Conservation (phyloP, 2,888 invertebrate genomes). For the Hyppa rectilinea region DNA sequence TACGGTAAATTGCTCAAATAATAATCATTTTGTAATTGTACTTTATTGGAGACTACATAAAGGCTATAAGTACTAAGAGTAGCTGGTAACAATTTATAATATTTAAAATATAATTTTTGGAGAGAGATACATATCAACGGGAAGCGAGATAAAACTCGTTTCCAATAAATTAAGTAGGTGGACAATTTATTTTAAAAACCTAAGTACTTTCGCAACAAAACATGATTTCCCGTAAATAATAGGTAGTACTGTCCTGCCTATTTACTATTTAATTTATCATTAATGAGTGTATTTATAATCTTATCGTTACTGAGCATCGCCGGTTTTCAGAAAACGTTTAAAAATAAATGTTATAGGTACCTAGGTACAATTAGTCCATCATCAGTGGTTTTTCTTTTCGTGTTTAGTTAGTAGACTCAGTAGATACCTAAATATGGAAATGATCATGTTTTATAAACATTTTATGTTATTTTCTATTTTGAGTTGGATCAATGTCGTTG, state of each 20-base stretch:
- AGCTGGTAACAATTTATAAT: background rate
- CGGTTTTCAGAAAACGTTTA: background rate
- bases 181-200: slow-evolving; percentile 5
- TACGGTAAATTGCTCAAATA: no score
- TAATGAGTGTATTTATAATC: slow-evolving; percentile 15
- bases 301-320: slow-evolving; percentile 14
- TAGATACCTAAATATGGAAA: background rate
- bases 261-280: background rate
- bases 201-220: background rate
- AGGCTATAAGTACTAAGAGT: no score
- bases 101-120: background rate
- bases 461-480: slow-evolving; percentile 8
- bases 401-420: background rate
- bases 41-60: no score
- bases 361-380: background rate
- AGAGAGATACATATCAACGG: background rate
- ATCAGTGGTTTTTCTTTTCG: background rate
- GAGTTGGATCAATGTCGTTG: slow-evolving; percentile 10
- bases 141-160: background rate
- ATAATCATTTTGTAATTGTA: no score
- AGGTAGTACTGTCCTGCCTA: background rate
- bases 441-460: slow-evolving; percentile 12
- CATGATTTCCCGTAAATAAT: background rate
- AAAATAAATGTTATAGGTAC: background rate
- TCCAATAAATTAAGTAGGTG: background rate